Base-by-base conservation (phyloP, 2,113 vertebrate genomes). In the Aptenodytes patagonicus region DNA sequence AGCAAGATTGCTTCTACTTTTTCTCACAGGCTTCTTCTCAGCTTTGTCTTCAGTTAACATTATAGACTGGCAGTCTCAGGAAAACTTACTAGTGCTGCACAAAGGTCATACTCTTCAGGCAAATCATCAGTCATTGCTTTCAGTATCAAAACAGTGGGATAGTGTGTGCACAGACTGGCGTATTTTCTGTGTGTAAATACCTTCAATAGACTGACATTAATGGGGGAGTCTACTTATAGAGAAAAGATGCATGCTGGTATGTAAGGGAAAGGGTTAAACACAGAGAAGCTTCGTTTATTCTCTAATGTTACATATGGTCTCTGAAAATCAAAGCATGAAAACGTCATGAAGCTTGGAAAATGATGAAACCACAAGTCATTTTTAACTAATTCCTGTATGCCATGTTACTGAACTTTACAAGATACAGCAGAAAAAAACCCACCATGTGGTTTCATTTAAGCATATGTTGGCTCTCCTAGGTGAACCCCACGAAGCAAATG, bases 361-460 rank as follows among this genome's bases (percentile, higher is more conserved):
- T 1, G 7, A 95, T 83, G 84, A 95, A 95, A 73, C 92, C 78
- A 80, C 84, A 95, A 94, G 83, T 78, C 80, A 89, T 92, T 97
- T 97, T 97, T 86, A 89, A 95, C 91, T 92, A 95, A 96, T 93
- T 96, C 55, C 89, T 90, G 12, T 76, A 76, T 93, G 83, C 52
- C 54, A 60, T 34, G 83, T 97, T 93, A 91, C 64, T 87, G 88
- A 71, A 91, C 95, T 95, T 96, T 97, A 94, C 54, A 89, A 88
- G 93, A 72, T 47, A 86, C 34, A 91, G 55, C 46, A 89, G 64
- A 62, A 68, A 81, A 81, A 96, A 42, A 11, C 0, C 4, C 46
- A 79, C 55, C 81, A 95, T 83, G 70, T 97, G 93, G 38, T 95
- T 96, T 96, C n/a, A 89, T 75, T 97, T 96, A 91, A 94, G 38